Conservation (phyloP, 1,140 invertebrate species). For the Battus philenor region DNA sequence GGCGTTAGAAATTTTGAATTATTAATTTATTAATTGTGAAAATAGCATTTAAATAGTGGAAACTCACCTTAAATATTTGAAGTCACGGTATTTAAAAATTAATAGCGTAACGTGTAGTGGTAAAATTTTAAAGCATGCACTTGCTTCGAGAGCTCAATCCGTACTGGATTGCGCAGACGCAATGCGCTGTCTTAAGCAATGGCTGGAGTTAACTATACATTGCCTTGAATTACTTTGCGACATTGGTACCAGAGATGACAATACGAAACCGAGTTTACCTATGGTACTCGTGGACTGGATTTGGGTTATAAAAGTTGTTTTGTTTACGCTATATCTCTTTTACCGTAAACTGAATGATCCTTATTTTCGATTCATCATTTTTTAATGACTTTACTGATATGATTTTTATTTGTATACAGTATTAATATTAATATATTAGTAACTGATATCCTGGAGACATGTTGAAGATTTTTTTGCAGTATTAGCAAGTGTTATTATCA, state of each 20-base stretch:
- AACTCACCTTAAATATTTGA: not conserved
- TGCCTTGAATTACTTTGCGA: not conserved
- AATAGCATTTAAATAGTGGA: not conserved
- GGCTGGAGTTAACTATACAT: not conserved
- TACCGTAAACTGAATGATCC: too few species aligned
- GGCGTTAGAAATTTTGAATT: not conserved
- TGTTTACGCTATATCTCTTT: too few species aligned
- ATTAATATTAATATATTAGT: too few species aligned
- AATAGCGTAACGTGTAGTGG: not conserved
- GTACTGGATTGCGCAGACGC: not conserved
- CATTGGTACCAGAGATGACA: not conserved
- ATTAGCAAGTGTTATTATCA: too few species aligned
- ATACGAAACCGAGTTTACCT: not conserved
- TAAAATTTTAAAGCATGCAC: not conserved
- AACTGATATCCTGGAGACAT: too few species aligned
- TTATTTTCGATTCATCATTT: too few species aligned
- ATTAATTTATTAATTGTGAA: not conserved
- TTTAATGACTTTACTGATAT: too few species aligned
- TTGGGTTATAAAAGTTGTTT: not conserved
- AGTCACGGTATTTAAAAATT: not conserved
- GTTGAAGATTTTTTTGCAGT: too few species aligned
- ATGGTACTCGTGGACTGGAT: not conserved
- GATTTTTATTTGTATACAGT: too few species aligned
- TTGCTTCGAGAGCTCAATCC: not conserved
- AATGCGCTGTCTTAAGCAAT: not conserved